These are phyloP conservation scores for Dicyema japonicum DNA, from an alignment of 1,140 invertebrate species.

Conservation along the genomic window DNA sequence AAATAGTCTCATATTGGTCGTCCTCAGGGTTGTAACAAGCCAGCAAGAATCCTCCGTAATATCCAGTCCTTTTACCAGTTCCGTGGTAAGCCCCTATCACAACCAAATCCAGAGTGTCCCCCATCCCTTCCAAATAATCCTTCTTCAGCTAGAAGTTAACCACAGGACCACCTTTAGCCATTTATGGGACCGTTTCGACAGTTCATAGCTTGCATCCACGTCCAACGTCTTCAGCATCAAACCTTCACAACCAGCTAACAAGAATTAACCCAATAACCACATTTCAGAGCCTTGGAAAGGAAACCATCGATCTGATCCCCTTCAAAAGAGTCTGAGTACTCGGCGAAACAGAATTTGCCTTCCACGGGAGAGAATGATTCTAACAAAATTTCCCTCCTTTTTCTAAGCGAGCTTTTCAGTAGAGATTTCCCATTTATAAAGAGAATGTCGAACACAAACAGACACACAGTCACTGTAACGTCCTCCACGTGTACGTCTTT, in stretches of 20 bases:
- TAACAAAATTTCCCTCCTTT: conserved; percentile 36
- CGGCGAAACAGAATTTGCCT: conserved; percentile 59
- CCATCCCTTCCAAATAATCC: conserved; percentile 71
- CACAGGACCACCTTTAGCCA: conserved; percentile 40
- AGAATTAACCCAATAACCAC: conserved; percentile 14
- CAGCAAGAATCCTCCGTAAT: conserved; percentile 70
- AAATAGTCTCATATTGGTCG: conserved; percentile 67
- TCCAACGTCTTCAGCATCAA: conserved; percentile 88
- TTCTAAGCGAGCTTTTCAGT: conserved; percentile 39
- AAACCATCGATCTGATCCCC: conserved; percentile 73
- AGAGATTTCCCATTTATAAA: conserved; percentile 62
- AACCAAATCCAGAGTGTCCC: conserved; percentile 61
- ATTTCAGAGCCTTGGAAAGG: conserved; percentile 69
- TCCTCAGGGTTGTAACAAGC: conserved; percentile 70
- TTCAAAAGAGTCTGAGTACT: conserved; percentile 32
- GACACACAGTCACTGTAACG: conserved; percentile 80
- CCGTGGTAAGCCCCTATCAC: conserved; percentile 77
- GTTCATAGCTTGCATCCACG: conserved; percentile 72
- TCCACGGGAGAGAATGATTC: conserved; percentile 30
- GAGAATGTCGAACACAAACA: conserved; percentile 83
- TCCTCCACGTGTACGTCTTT: conserved; percentile 48
- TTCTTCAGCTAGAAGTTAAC: conserved; percentile 38
- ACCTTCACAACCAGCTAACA: conserved; percentile 62
- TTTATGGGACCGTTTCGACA: conserved; percentile 71
- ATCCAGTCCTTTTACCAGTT: conserved; percentile 61